These are phyloP conservation scores for Mugil cephalus DNA, from an alignment of 2,113 vertebrate genomes.

Conservation along the genomic window DNA sequence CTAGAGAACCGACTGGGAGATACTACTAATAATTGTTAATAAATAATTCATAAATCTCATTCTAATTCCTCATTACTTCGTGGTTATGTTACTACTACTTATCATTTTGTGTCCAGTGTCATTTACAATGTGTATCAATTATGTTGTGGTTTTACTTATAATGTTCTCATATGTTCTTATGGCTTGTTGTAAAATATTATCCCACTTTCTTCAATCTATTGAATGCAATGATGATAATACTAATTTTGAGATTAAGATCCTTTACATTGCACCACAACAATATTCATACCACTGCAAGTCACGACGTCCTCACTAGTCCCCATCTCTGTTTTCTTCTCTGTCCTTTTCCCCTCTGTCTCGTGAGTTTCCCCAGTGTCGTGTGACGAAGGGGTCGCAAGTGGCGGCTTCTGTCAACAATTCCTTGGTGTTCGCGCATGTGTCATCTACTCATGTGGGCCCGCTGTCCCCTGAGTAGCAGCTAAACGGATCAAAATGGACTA, in stretches of 20 bases:
- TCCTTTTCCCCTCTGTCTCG: background rate
- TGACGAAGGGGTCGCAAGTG: background rate
- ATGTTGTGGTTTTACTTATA: no score
- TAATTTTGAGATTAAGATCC: background rate
- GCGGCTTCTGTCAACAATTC: slow-evolving; percentile 16
- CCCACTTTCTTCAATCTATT: background rate
- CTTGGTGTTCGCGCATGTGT: slow-evolving; percentile 19
- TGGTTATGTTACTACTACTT: background rate
- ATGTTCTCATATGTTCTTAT: no score
- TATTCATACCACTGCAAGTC: background rate
- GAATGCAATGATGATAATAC: background rate
- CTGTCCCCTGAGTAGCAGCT: slow-evolving; percentile 47
- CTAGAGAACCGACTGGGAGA: background rate
- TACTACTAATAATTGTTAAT: background rate
- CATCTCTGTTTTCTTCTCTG: background rate
- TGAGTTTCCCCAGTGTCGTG: background rate
- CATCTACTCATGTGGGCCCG: slow-evolving; percentile 38
- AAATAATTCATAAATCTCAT: background rate
- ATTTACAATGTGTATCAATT: no score
- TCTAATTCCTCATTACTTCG: no score
- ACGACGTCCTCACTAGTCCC: background rate
- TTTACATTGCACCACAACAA: background rate
- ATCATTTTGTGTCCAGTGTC: no score
- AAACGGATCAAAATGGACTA: slow-evolving; percentile 54
- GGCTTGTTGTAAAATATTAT: background rate